These are phyloP conservation scores for Chironomus tentans DNA, from an alignment of 2,888 invertebrate genomes.

Conservation along the genomic window DNA sequence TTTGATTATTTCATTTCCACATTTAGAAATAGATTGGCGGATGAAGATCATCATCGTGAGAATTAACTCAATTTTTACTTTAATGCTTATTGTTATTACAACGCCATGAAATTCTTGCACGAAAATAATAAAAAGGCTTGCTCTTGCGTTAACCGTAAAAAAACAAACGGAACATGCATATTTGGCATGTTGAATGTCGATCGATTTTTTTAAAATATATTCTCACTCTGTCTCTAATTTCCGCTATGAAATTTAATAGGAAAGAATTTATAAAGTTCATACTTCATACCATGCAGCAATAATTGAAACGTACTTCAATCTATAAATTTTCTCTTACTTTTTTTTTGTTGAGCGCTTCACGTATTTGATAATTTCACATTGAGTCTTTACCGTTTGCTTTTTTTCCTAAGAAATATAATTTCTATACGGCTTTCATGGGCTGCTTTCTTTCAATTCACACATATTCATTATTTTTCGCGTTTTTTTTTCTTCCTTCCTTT, in stretches of 20 bases:
- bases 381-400: neutral
- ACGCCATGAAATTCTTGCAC: neutral
- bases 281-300: neutral
- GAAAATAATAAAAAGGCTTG: neutral
- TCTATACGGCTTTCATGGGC: neutral
- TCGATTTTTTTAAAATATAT: neutral
- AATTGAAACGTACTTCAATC: neutral
- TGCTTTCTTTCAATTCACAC: neutral
- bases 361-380: neutral
- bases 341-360: neutral
- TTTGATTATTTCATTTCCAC: conserved; percentile 23
- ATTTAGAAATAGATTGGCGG: neutral
- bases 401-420: neutral
- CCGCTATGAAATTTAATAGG: conserved; percentile 5
- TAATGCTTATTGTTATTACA: neutral
- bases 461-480: neutral
- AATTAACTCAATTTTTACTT: neutral
- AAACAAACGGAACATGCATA: conserved; percentile 3
- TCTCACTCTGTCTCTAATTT: neutral
- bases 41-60: neutral
- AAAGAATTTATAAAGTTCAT: neutral
- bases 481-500: neutral
- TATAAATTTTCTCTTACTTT: neutral
- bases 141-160: neutral
- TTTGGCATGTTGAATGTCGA: conserved; percentile 3